Evolutionary conservation across 2,797 vertebrate species (phyloP).

Genomic region (Tolypeutes matacus): DNA sequence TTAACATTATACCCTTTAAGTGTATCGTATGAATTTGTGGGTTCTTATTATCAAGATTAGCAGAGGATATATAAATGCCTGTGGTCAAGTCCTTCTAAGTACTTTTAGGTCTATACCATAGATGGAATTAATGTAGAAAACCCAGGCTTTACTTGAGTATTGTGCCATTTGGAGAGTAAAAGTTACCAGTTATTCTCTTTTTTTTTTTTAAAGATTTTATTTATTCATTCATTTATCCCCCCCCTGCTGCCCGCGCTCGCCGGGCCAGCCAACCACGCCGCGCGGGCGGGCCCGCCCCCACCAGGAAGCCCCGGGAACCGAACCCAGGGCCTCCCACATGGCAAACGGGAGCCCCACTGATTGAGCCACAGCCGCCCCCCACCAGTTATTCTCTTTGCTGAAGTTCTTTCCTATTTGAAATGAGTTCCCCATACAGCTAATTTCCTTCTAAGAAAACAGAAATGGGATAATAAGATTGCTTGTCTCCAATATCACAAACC

Average conservation of each 20-base stretch:
- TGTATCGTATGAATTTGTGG: rapidly evolving
- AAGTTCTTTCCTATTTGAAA: neutral
- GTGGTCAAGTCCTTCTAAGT: neutral
- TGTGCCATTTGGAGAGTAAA: neutral
- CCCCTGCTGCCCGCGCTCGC: no score
- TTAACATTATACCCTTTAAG: neutral
- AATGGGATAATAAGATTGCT: neutral
- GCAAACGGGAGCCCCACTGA: no score
- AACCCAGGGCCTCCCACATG: no score
- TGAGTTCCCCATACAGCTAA: neutral
- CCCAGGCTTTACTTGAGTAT: neutral
- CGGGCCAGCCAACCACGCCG: no score
- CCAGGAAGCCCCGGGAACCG: no score
- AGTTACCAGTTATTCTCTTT: rapidly evolving
- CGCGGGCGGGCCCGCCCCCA: no score
- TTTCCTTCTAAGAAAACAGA: neutral
- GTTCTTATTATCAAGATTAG: neutral
- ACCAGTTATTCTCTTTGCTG: neutral
- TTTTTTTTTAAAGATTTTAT: no score
- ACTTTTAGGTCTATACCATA: neutral
- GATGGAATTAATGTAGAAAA: neutral
- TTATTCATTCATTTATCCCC: no score
- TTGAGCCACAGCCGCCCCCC: no score
- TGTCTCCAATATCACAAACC: no score
- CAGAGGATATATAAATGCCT: no score